A percentile compares a stretch with the other conserved stretches of the same genome.
Evolutionary conservation across 2,113 vertebrate species (phyloP).

Genomic region (Ranitomeya imitator): DNA sequence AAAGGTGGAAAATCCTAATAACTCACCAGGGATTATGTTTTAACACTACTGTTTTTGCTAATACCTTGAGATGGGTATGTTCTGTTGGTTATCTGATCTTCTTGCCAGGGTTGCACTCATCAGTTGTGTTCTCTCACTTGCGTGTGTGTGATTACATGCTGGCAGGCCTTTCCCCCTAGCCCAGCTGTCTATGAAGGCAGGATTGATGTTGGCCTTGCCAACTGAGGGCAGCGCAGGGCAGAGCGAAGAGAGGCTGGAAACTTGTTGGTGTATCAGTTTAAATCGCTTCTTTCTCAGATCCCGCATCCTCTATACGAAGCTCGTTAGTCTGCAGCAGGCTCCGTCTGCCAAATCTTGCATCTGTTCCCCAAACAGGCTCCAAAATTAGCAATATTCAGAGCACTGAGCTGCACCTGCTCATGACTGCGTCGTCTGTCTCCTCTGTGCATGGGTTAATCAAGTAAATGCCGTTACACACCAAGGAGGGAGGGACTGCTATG

Average conservation of each 20-base stretch:
- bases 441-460: slow-evolving; percentile 41
- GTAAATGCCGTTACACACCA: slow-evolving; percentile 22
- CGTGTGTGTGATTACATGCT: slow-evolving; percentile 17
- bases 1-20: too few relatives aligned
- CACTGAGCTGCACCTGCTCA: slow-evolving; percentile 48
- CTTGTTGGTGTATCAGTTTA: slow-evolving; percentile 44
- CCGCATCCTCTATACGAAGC: slow-evolving; percentile 30
- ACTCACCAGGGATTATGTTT: too few relatives aligned
- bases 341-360: slow-evolving; percentile 52
- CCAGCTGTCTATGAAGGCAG: slow-evolving; percentile 27
- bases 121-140: not conserved
- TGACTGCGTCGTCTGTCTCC: slow-evolving; percentile 20
- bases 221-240: slow-evolving; percentile 16
- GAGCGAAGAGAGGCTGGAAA: slow-evolving; percentile 36
- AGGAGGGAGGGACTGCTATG: not conserved
- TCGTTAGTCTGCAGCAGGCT: slow-evolving; percentile 41
- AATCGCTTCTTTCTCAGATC: slow-evolving; percentile 41
- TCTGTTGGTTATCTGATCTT: not conserved
- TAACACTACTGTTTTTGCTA: not conserved
- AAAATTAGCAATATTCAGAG: slow-evolving; percentile 54
- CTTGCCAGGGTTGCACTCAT: not conserved
- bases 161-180: not conserved
- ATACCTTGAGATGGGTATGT: not conserved
- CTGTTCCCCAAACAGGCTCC: slow-evolving; percentile 44
- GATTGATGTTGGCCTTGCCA: slow-evolving; percentile 11